phyloP scores from a whole-genome alignment of 2,888 invertebrate species.

The Dryobota labecula region DNA sequence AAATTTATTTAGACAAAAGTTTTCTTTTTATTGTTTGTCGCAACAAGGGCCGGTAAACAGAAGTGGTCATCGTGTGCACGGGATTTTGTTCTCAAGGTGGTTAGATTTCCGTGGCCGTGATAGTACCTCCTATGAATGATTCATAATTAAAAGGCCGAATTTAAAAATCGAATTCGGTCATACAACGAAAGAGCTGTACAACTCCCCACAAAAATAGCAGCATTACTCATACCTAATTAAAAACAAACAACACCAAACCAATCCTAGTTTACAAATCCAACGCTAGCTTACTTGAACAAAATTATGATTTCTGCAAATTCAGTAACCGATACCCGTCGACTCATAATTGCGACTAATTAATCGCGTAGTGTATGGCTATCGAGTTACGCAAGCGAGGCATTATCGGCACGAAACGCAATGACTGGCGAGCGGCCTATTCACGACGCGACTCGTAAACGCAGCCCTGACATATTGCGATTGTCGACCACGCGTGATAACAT shows the following conservation, averaged over 20 bases:
- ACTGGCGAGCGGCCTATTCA: constrained; percentile 36
- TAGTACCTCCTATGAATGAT: neutral
- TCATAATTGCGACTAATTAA: constrained; percentile 53
- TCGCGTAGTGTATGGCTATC: constrained; percentile 37
- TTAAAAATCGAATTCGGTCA: neutral
- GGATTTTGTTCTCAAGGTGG: too few relatives aligned
- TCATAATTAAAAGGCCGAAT: neutral
- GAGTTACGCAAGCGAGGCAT: constrained; percentile 41
- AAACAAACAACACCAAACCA: constrained; percentile 32
- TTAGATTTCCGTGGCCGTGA: too few relatives aligned
- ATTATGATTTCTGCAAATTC: constrained; percentile 57
- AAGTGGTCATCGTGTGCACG: too few relatives aligned
- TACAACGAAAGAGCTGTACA: neutral
- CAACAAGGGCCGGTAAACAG: too few relatives aligned
- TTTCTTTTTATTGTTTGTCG: too few relatives aligned
- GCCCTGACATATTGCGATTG: constrained; percentile 66
- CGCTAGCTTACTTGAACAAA: constrained; percentile 22
- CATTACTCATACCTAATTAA: constrained; percentile 26
- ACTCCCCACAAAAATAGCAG: neutral
- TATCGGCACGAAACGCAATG: constrained; percentile 36
- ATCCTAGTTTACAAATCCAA: constrained; percentile 37
- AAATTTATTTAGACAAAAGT: too few relatives aligned
- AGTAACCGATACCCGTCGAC: constrained; percentile 36
- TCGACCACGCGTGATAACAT: constrained; percentile 58
- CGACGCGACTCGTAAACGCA: constrained; percentile 50